Conservation (phyloP, 2,888 invertebrate genomes). For the Acrocera orbiculus region DNA sequence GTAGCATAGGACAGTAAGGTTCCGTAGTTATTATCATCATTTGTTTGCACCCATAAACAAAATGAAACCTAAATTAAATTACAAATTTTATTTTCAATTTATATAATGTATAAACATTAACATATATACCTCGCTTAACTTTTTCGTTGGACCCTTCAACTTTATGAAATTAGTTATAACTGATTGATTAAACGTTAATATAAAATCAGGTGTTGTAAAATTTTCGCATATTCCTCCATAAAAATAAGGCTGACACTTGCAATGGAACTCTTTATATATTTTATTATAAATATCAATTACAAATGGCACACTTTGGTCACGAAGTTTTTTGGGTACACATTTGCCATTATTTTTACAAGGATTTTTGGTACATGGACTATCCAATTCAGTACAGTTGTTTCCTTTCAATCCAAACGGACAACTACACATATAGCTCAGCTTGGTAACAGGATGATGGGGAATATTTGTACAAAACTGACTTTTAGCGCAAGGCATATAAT, state of each 20-base stretch:
- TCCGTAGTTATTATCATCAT: conserved; percentile 45
- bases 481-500: conserved; percentile 35
- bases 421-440: conserved; percentile 34
- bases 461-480: conserved; percentile 33
- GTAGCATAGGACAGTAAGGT: conserved; percentile 52
- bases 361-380: conserved; percentile 25
- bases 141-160: conserved; percentile 31
- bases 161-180: conserved; percentile 41
- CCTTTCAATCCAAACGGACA: conserved; percentile 39
- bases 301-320: background rate
- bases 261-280: conserved; percentile 24
- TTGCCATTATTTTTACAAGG: conserved; percentile 31
- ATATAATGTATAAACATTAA: background rate
- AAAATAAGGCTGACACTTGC: conserved; percentile 34
- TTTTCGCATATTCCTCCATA: conserved; percentile 35
- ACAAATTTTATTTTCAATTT: background rate
- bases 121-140: conserved; percentile 31
- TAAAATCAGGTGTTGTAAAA: conserved; percentile 33
- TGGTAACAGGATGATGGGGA: conserved; percentile 26
- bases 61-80: conserved; percentile 33
- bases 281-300: too few relatives aligned
- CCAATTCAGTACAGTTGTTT: conserved; percentile 31
- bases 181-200: conserved; percentile 37
- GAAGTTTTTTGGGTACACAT: conserved; percentile 31
- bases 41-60: conserved; percentile 46